Base-by-base conservation (phyloP, 1,140 invertebrate genomes). In the Bombus sibiricus region DNA sequence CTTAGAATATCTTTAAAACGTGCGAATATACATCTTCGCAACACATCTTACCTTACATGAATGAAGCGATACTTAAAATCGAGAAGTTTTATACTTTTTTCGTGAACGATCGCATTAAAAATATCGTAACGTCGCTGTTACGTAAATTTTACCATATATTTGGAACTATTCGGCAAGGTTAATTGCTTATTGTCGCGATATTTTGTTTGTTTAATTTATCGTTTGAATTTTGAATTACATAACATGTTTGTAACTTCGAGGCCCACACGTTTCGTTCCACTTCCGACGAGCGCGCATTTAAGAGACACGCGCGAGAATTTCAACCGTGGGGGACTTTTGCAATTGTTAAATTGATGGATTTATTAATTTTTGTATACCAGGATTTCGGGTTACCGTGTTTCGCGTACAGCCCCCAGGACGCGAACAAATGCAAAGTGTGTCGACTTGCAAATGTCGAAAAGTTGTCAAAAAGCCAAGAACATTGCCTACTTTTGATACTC, bases 341-440 rank as follows among this genome's bases (percentile, higher is more conserved):
- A 22, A 71, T 57, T 47, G 77, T 85, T 68, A 37, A 37, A 79
- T 73, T 6, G 64, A 68, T 39, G 53, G 39, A 79, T 78, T 78
- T 53, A 66, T 83, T 43, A 78, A 85, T 79, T 84, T 72, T 79
- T 37, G 15, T 34, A 57, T 59, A 57, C 57, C 68, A 59, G 68
- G 15, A 73, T 13, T 25, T 10, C 32, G 37, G n/a, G 15, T 43
- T 43, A 84, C 25, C 62, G 77, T 37, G 64, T 47, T 37, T 22
- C 22, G n/a, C 37, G 53, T 39, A 66, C 13, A 66, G 72, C 4
- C 25, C 28, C 37, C 28, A 37, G 39, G 5, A 37, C 32, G 76
- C 69, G 82, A 89, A 87, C 81, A 89, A 86, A 87, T 83, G 85
- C 85, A 81, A 78, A 83, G 74, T 83, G 59, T 13, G n/a, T 62